Percentiles rank a stretch among this genome's conserved stretches.
These are phyloP conservation scores for Thecocarcelia acutangulata DNA, from an alignment of 2,888 invertebrate genomes.

Conservation along the genomic window DNA sequence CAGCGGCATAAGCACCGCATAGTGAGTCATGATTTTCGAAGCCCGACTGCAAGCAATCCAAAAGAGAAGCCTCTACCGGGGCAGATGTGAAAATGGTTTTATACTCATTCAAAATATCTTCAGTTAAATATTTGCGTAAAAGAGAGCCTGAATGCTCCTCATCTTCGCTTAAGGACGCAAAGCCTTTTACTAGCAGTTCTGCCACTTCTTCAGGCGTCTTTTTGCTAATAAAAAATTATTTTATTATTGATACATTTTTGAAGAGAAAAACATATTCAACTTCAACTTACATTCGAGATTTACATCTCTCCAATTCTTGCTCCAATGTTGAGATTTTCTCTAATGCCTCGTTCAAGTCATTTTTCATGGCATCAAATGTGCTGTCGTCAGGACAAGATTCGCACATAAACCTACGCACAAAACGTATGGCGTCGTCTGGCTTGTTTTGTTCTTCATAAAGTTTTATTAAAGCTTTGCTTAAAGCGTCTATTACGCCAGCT, in stretches of 20 bases:
- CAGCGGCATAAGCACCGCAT: slow-evolving; percentile 86
- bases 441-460: slow-evolving; percentile 81
- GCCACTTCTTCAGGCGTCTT: slow-evolving; percentile 79
- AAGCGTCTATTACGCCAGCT: slow-evolving; percentile 80
- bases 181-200: slow-evolving; percentile 82
- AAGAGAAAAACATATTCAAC: no score
- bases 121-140: slow-evolving; percentile 85
- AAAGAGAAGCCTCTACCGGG: slow-evolving; percentile 83
- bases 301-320: slow-evolving; percentile 77
- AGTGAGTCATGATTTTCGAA: slow-evolving; percentile 85
- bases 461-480: slow-evolving; percentile 80
- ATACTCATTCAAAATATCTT: slow-evolving; percentile 83
- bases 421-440: slow-evolving; percentile 81
- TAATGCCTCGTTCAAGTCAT: slow-evolving; percentile 78
- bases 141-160: slow-evolving; percentile 83
- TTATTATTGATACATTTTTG: no score
- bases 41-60: slow-evolving; percentile 86
- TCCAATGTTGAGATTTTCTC: slow-evolving; percentile 76
- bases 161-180: slow-evolving; percentile 82
- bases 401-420: slow-evolving; percentile 80
- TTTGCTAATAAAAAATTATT: slow-evolving; percentile 72
- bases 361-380: slow-evolving; percentile 77
- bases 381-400: slow-evolving; percentile 80
- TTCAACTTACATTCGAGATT: slow-evolving; percentile 77
- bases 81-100: slow-evolving; percentile 83